A percentile compares a stretch with the other conserved stretches of the same genome.
Evolutionary conservation across 2,113 vertebrate genomes (phyloP).

Genomic region (Archocentrus centrarchus): DNA sequence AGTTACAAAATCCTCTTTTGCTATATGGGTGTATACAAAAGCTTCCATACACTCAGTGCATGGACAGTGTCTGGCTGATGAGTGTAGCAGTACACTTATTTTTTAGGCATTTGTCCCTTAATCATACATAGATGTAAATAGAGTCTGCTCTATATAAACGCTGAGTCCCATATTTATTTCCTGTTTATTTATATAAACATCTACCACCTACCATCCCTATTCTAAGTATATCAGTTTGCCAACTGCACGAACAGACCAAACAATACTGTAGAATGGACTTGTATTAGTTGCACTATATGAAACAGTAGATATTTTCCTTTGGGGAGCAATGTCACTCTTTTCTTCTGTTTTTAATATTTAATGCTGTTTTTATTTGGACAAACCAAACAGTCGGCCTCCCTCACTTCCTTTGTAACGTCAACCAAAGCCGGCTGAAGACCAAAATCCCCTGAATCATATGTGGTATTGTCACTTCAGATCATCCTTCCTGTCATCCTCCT

Average conservation of each 20-base stretch:
- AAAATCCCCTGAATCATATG: neutral
- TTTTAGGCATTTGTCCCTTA: too few species aligned
- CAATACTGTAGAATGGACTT: neutral
- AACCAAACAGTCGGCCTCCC: neutral
- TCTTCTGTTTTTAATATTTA: neutral
- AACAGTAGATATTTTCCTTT: neutral
- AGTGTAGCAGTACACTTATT: too few species aligned
- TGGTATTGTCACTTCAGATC: constrained; percentile 12
- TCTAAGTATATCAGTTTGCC: neutral
- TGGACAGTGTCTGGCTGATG: too few species aligned
- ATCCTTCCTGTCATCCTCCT: constrained; percentile 1
- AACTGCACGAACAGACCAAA: neutral
- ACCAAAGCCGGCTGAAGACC: neutral
- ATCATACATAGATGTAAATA: too few species aligned
- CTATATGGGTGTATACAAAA: too few species aligned
- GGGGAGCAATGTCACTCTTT: neutral
- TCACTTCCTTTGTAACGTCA: neutral
- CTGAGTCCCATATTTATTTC: too few species aligned
- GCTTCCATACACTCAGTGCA: too few species aligned
- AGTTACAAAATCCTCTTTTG: too few species aligned
- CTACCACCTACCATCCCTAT: too few species aligned
- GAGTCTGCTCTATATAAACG: too few species aligned
- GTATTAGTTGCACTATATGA: too few species aligned
- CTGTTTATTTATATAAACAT: too few species aligned
- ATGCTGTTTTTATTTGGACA: neutral